Evolutionary conservation across 2,888 invertebrate species (phyloP).

Genomic region (Trichopria drosophilae): DNA sequence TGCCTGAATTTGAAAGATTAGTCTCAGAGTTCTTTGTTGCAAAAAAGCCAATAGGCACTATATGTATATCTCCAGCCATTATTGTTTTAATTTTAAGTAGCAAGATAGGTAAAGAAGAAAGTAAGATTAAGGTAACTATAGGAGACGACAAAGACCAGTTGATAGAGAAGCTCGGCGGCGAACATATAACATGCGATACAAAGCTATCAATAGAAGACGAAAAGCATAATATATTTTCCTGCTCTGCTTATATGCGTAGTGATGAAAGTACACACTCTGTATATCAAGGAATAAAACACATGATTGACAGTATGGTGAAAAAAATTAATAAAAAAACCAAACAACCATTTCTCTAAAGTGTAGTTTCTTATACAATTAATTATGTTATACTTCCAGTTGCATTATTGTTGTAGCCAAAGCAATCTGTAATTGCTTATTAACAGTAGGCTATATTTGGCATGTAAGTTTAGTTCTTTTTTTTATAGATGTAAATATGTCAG

Average conservation of each 20-base stretch:
- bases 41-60: slow-evolving; percentile 24
- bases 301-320: slow-evolving; percentile 22
- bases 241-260: slow-evolving; percentile 22
- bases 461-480: slow-evolving; percentile 24
- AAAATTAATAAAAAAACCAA: slow-evolving; percentile 21
- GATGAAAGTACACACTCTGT: slow-evolving; percentile 22
- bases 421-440: slow-evolving; percentile 12
- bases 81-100: slow-evolving; percentile 23
- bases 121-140: slow-evolving; percentile 23
- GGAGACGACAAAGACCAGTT: slow-evolving; percentile 20
- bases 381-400: slow-evolving; percentile 19
- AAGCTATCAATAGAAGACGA: slow-evolving; percentile 22
- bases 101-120: slow-evolving; percentile 22
- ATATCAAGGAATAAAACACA: slow-evolving; percentile 22
- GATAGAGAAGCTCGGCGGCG: slow-evolving; percentile 19
- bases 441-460: slow-evolving; percentile 18
- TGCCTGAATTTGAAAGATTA: slow-evolving; percentile 23
- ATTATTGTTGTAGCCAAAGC: slow-evolving; percentile 23
- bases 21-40: slow-evolving; percentile 19
- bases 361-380: slow-evolving; percentile 21
- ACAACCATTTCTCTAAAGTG: slow-evolving; percentile 15
- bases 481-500: no score
- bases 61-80: slow-evolving; percentile 23
- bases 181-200: slow-evolving; percentile 20
- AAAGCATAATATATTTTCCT: slow-evolving; percentile 21